phyloP scores from a whole-genome alignment of 1,140 invertebrate species.

The Leptinotarsa undecemlineata region DNA sequence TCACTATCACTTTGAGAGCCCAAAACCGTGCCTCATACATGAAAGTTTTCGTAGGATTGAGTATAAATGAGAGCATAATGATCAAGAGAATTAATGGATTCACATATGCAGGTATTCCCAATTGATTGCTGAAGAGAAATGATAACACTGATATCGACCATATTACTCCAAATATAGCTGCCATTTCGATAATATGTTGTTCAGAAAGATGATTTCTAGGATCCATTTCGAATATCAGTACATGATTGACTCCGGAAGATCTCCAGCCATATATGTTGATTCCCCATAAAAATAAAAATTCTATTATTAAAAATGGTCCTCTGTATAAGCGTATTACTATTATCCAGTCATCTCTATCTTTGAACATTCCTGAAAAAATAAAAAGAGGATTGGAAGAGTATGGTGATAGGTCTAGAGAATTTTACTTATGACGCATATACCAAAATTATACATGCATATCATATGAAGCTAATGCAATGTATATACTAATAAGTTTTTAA shows the following conservation, averaged over 20 bases:
- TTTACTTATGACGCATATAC: too few species aligned
- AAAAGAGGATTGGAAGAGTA: too few species aligned
- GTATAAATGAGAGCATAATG: constrained; percentile 85
- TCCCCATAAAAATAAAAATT: constrained; percentile 95
- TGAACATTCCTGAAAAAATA: constrained; percentile 69
- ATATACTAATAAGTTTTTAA: too few species aligned
- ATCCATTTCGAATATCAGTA: constrained; percentile 98
- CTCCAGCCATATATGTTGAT: constrained; percentile 99
- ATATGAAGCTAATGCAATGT: too few species aligned
- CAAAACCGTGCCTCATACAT: constrained; percentile 88
- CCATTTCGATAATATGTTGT: constrained; percentile 95
- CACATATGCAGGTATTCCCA: constrained; percentile 89
- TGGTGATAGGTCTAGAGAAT: too few species aligned
- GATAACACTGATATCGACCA: constrained; percentile 87
- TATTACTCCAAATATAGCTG: constrained; percentile 91
- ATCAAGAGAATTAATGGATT: constrained; percentile 86
- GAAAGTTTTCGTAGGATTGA: constrained; percentile 94
- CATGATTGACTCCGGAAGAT: constrained; percentile 97
- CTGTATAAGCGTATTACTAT: constrained; percentile 87
- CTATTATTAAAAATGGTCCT: constrained; percentile 88
- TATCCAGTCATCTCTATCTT: constrained; percentile 71
- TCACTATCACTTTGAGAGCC: constrained; percentile 76
- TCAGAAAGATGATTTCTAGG: constrained; percentile 95
- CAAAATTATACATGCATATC: too few species aligned
- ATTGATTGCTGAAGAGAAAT: constrained; percentile 80